A percentile compares a stretch with the other conserved stretches of the same genome.
phyloP scores from a whole-genome alignment of 2,888 invertebrate species.

The Nymphalis polychloros region DNA sequence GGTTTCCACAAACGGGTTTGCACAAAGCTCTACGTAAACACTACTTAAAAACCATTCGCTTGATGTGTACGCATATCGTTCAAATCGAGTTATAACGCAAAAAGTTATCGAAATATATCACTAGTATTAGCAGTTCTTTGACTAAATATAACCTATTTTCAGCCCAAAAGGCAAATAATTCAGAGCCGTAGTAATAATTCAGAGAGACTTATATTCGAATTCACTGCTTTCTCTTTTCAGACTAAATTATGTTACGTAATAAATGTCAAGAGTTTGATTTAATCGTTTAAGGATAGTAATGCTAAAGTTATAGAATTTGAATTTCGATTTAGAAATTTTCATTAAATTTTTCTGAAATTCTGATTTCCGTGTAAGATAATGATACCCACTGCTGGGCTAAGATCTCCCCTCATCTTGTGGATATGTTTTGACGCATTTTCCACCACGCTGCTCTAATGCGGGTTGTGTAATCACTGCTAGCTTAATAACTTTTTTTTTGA shows the following conservation, averaged over 20 bases:
- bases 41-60: not conserved
- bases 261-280: not conserved
- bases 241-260: slow-evolving; percentile 6
- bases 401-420: too few relatives aligned
- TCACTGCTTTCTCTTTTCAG: slow-evolving; percentile 3
- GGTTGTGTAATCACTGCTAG: too few relatives aligned
- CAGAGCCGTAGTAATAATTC: slow-evolving; percentile 2
- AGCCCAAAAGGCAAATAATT: slow-evolving; percentile 1
- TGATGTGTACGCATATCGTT: slow-evolving; percentile 3
- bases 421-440: too few relatives aligned
- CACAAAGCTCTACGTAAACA: not conserved
- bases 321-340: too few relatives aligned
- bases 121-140: slow-evolving; percentile 2
- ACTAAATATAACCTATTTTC: slow-evolving; percentile 10
- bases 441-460: too few relatives aligned
- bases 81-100: slow-evolving; percentile 1
- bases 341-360: too few relatives aligned
- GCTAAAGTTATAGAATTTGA: too few relatives aligned
- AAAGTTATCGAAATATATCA: slow-evolving; percentile 17
- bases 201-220: slow-evolving; percentile 5
- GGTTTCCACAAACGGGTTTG: too few relatives aligned
- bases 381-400: too few relatives aligned
- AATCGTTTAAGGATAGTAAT: not conserved
- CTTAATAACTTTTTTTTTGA: too few relatives aligned
- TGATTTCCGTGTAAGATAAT: too few relatives aligned